These are phyloP conservation scores for Eurystomus glaucurus DNA, from an alignment of 2,797 vertebrate species.

Conservation along the genomic window DNA sequence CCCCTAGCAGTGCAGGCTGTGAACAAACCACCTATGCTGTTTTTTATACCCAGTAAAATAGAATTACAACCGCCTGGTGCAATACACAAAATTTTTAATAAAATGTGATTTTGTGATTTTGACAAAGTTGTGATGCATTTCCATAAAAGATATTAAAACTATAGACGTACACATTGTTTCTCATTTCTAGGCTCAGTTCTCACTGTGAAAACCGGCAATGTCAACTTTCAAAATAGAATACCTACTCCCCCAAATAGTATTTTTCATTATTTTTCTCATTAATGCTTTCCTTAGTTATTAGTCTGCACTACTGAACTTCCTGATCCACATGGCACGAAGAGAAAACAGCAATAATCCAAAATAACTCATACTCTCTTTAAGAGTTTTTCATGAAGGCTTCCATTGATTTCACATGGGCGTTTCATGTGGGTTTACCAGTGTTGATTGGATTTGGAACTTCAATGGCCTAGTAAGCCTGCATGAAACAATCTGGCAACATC, in stretches of 20 bases:
- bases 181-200: not conserved
- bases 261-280: not conserved
- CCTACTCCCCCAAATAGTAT: not conserved
- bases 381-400: not conserved
- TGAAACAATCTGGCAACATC: not conserved
- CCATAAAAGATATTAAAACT: not conserved
- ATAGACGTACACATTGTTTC: not conserved
- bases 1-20: not conserved
- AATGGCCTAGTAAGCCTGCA: not conserved
- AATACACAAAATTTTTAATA: constrained; percentile 25
- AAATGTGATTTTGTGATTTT: not conserved
- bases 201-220: not conserved
- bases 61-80: constrained; percentile 52
- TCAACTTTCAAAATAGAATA: not conserved
- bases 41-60: constrained; percentile 50
- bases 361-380: not conserved
- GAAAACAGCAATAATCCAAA: not conserved
- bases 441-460: not conserved
- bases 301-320: not conserved
- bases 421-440: not conserved
- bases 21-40: not conserved
- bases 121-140: not conserved
- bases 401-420: not conserved
- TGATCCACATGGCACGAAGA: not conserved
- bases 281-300: not conserved